These are phyloP conservation scores for Cherax destructor DNA, from an alignment of 1,140 invertebrate species.

Conservation along the genomic window DNA sequence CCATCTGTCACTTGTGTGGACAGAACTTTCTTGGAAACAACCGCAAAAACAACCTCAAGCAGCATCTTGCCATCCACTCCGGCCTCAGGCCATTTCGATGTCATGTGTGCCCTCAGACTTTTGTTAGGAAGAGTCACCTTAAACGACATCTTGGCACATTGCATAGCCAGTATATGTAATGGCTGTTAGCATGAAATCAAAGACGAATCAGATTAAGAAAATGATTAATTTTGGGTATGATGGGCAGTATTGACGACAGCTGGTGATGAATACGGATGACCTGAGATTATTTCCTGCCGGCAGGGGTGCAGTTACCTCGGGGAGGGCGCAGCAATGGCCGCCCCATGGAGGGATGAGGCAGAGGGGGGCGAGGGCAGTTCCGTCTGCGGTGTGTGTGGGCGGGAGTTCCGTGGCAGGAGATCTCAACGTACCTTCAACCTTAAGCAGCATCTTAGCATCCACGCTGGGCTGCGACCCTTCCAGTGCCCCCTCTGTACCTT, in stretches of 20 bases:
- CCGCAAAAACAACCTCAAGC: slow-evolving; percentile 75
- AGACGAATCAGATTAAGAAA: neutral
- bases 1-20: slow-evolving; percentile 66
- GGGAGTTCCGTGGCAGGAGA: slow-evolving; percentile 66
- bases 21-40: slow-evolving; percentile 68
- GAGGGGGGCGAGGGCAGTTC: slow-evolving; percentile 55
- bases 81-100: slow-evolving; percentile 76
- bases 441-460: slow-evolving; percentile 73
- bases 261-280: slow-evolving; percentile 49
- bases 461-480: slow-evolving; percentile 81
- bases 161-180: slow-evolving; percentile 48
- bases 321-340: slow-evolving; percentile 45
- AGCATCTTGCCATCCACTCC: slow-evolving; percentile 76
- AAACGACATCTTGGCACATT: slow-evolving; percentile 68
- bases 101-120: slow-evolving; percentile 69
- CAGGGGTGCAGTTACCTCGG: slow-evolving; percentile 58
- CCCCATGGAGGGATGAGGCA: slow-evolving; percentile 44
- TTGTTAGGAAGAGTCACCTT: slow-evolving; percentile 72
- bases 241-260: slow-evolving; percentile 2
- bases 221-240: neutral
- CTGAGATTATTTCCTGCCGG: slow-evolving; percentile 63
- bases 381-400: slow-evolving; percentile 66
- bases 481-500: slow-evolving; percentile 79
- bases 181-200: neutral
- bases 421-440: slow-evolving; percentile 72